Evolutionary conservation across 2,113 vertebrate species (phyloP).

Genomic region (Microtus richardsoni): DNA sequence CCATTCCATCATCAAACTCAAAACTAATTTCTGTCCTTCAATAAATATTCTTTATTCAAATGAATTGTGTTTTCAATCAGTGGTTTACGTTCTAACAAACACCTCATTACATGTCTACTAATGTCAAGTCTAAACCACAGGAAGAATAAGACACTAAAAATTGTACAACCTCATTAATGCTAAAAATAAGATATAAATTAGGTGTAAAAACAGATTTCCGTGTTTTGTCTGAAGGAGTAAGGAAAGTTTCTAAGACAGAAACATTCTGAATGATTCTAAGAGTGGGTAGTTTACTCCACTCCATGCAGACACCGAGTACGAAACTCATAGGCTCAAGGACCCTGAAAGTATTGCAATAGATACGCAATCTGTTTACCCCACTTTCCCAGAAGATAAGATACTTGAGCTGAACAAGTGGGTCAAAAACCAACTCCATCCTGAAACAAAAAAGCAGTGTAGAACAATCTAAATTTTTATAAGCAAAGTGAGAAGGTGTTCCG

Average conservation of each 20-base stretch:
- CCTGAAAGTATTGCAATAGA: not conserved
- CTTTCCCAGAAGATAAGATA: not conserved
- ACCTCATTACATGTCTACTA: constrained; percentile 26
- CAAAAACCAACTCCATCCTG: not conserved
- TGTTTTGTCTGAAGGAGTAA: constrained; percentile 30
- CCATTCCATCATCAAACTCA: not conserved
- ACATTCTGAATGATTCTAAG: not conserved
- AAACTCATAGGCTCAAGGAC: not conserved
- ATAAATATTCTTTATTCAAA: constrained; percentile 6
- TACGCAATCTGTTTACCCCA: not conserved
- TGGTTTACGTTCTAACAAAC: not conserved
- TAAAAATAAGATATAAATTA: constrained; percentile 33
- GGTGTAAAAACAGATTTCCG: not conserved
- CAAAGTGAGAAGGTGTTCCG: not conserved
- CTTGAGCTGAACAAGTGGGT: not conserved
- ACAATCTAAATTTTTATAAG: not conserved
- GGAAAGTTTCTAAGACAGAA: constrained; percentile 23
- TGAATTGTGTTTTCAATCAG: not conserved
- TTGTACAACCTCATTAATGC: not conserved
- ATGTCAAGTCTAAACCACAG: not conserved
- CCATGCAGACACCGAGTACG: not conserved
- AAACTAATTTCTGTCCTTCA: constrained; percentile 25
- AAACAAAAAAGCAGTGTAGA: not conserved
- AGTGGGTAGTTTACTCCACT: not conserved
- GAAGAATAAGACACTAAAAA: not conserved